Conservation (phyloP, 2,888 invertebrate species). For the Rhingia rostrata region DNA sequence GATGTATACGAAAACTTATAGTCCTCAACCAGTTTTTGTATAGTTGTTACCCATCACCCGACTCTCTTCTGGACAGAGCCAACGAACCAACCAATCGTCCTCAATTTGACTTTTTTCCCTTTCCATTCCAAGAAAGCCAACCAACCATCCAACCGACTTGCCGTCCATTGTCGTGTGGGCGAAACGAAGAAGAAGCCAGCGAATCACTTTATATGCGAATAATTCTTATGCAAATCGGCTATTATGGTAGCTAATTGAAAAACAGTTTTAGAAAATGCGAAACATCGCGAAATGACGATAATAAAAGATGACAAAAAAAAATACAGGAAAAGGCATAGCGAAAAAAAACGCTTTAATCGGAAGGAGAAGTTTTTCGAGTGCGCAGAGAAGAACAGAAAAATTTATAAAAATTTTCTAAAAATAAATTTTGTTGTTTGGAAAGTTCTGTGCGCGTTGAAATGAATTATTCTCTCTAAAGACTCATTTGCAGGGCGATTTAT, state of each 20-base stretch:
- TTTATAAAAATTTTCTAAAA: constrained; percentile 27
- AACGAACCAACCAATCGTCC: constrained; percentile 44
- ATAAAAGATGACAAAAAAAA: constrained; percentile 10
- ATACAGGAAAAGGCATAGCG: constrained; percentile 5
- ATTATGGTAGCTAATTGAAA: constrained; percentile 75
- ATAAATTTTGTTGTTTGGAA: constrained; percentile 27
- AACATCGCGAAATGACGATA: constrained; percentile 59
- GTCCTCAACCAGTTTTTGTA: constrained; percentile 25
- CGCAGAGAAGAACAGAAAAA: background rate
- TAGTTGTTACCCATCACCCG: constrained; percentile 37
- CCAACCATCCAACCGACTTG: background rate
- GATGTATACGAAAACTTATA: constrained; percentile 20
- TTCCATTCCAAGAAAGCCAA: background rate
- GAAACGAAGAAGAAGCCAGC: constrained; percentile 33
- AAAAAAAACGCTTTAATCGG: background rate
- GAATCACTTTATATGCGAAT: constrained; percentile 70
- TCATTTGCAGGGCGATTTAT: constrained; percentile 53
- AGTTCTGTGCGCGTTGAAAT: constrained; percentile 39
- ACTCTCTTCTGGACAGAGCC: constrained; percentile 24
- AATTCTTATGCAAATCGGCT: constrained; percentile 75
- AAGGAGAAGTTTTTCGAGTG: constrained; percentile 6
- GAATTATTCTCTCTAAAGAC: constrained; percentile 56
- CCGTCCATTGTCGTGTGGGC: constrained; percentile 22
- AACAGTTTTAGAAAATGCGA: constrained; percentile 73
- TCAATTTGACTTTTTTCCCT: constrained; percentile 59